Base-by-base conservation (phyloP, 2,888 invertebrate species). In the Pemphredon lugubris region DNA sequence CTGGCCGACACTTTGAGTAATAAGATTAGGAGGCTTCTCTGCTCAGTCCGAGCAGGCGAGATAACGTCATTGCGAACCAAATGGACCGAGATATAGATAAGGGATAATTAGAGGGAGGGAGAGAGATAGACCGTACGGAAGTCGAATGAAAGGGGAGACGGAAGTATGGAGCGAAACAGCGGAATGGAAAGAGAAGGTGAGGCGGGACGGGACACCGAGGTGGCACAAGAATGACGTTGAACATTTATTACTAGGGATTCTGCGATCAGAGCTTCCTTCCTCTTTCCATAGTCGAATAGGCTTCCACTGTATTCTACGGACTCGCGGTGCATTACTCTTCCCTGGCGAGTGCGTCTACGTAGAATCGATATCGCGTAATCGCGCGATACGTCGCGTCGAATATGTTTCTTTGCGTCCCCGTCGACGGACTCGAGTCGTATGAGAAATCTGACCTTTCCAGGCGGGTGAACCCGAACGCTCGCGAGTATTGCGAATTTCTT, bases 61-160 rank as follows among this genome's bases (percentile, higher is more conserved):
- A 89, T 89, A 88, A 88, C 88, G 88, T 88, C 88, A 87, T 88
- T 88, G 85, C 85, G 83, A 86, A 84, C 85, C 86, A 88, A 88
- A 89, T 88, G 88, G 88, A 87, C 85, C 86, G 85, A 88, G 88
- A 88, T 89, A 88, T 88, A 88, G 88, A 88, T 88, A 89, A 88
- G 83, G 86, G 86, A 88, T 89, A 88, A 89, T 89, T 89, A 88
- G 87, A 82, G 84, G 85, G 87, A 82, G 84, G 85, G 81, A 86
- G 77, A 72, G 85, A 84, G 87, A 87, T 82, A 83, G 85, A 84
- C 81, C 79, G 81, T 66, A 21, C 37, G 75, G 57, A 34, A 50
- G 64, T 48, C 44, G 63, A 34, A 63, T 53, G 58, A 53, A 55
- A 63, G 61, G 69, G 59, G 63, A 57, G 75, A 78, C 79, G 72